phyloP scores from a whole-genome alignment of 2,113 vertebrate species.

The Petromus typicus region DNA sequence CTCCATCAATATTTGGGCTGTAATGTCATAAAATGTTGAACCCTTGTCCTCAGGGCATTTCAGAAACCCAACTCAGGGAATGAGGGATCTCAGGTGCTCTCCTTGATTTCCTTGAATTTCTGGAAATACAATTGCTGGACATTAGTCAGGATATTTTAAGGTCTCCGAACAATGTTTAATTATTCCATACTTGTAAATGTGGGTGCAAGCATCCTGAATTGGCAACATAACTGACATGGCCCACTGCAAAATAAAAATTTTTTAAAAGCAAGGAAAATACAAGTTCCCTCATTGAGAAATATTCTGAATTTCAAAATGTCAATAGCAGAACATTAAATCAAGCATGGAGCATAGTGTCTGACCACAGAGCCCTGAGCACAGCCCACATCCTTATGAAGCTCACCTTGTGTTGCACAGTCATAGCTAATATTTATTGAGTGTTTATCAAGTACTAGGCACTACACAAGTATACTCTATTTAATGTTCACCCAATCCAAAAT shows the following conservation, averaged over 20 bases:
- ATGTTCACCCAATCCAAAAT: neutral
- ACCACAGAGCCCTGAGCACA: neutral
- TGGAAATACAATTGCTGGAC: neutral
- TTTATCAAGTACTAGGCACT: neutral
- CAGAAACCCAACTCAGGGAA: neutral
- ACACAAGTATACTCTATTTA: neutral
- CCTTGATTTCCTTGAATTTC: constrained; percentile 13
- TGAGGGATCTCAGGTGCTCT: neutral
- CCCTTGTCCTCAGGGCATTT: neutral
- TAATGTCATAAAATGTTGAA: neutral
- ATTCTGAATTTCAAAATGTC: constrained; percentile 40
- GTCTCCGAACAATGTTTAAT: neutral
- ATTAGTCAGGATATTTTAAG: neutral
- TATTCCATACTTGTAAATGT: neutral
- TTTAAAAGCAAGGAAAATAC: too few species aligned
- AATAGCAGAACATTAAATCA: neutral
- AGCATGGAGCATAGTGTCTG: neutral
- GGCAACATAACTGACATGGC: neutral
- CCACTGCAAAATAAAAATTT: neutral
- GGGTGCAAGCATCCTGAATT: neutral
- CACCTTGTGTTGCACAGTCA: neutral
- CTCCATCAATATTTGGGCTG: neutral
- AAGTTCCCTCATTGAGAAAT: neutral
- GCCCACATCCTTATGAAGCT: neutral
- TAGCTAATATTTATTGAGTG: neutral